These are phyloP conservation scores for Prorops nasuta DNA, from an alignment of 1,140 invertebrate species.

Conservation along the genomic window DNA sequence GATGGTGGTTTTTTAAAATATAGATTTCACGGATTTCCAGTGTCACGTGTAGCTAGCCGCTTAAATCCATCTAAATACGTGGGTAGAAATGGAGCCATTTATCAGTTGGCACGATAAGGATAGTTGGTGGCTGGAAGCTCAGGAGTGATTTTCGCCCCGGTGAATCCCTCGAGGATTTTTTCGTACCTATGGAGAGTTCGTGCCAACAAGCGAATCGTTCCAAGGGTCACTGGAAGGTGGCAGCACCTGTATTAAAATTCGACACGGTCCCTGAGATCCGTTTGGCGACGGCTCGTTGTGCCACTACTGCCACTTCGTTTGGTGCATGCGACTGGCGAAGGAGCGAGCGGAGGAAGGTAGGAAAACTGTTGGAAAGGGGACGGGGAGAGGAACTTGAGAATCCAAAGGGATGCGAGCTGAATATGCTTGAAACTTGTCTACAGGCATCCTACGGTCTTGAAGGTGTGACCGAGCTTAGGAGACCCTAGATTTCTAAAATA, in stretches of 20 bases:
- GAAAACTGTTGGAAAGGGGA: not conserved
- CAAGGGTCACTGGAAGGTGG: conserved; percentile 46
- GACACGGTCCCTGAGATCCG: conserved; percentile 33
- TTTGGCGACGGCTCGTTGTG: conserved; percentile 27
- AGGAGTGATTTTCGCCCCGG: not conserved
- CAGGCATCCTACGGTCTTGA: too few relatives aligned
- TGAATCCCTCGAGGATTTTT: not conserved
- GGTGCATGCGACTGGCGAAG: too few relatives aligned
- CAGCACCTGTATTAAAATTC: conserved; percentile 44
- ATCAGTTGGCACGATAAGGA: conserved; percentile 50
- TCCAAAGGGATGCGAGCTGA: too few relatives aligned
- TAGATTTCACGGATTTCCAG: too few relatives aligned
- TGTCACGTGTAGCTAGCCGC: too few relatives aligned
- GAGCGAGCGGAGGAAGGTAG: conserved; percentile 7
- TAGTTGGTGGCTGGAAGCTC: conserved; percentile 20
- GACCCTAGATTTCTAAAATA: too few relatives aligned
- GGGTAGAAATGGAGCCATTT: conserved; percentile 45
- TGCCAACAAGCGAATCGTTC: conserved; percentile 9
- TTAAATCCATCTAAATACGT: conserved; percentile 42
- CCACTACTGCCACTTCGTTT: too few relatives aligned
- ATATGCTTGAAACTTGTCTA: too few relatives aligned
- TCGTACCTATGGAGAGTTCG: not conserved
- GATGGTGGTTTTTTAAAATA: too few relatives aligned
- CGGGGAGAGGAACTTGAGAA: conserved; percentile 5
- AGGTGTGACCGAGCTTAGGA: too few relatives aligned